phyloP scores from a whole-genome alignment of 2,113 vertebrate genomes.

The Zingel zingel region DNA sequence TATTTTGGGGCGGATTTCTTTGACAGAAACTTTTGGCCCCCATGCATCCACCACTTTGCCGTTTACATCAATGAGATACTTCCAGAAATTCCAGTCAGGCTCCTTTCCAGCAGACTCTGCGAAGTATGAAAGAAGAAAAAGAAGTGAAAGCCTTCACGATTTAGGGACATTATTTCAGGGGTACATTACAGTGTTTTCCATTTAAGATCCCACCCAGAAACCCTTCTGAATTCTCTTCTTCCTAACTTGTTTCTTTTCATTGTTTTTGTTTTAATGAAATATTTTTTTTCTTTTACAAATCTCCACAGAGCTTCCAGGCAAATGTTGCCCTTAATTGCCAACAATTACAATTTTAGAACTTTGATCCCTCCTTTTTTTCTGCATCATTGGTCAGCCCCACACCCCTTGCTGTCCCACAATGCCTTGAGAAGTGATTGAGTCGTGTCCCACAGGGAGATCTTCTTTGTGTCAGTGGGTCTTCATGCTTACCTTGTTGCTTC shows the following conservation, averaged over 20 bases:
- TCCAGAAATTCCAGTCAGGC: slow-evolving; percentile 99
- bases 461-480: neutral
- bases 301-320: too few species aligned
- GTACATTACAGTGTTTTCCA: neutral
- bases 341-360: too few species aligned
- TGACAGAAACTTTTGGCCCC: slow-evolving; percentile 90
- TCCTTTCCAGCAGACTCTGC: slow-evolving; percentile 92
- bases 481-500: neutral
- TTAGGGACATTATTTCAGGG: neutral
- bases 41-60: slow-evolving; percentile 92
- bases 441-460: neutral
- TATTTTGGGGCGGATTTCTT: slow-evolving; percentile 90
- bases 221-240: neutral
- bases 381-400: too few species aligned
- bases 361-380: too few species aligned
- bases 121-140: slow-evolving; percentile 9
- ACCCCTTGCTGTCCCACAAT: neutral
- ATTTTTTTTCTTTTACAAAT: too few species aligned
- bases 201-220: neutral
- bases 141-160: neutral
- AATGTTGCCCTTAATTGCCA: too few species aligned
- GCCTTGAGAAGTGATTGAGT: neutral
- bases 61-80: slow-evolving; percentile 91
- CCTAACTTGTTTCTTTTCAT: too few species aligned
- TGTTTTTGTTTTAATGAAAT: neutral